Evolutionary conservation across 2,113 vertebrate species (phyloP), one percentile per base, ranked within the genome.

Genomic region (Dascyllus trimaculatus): DNA sequence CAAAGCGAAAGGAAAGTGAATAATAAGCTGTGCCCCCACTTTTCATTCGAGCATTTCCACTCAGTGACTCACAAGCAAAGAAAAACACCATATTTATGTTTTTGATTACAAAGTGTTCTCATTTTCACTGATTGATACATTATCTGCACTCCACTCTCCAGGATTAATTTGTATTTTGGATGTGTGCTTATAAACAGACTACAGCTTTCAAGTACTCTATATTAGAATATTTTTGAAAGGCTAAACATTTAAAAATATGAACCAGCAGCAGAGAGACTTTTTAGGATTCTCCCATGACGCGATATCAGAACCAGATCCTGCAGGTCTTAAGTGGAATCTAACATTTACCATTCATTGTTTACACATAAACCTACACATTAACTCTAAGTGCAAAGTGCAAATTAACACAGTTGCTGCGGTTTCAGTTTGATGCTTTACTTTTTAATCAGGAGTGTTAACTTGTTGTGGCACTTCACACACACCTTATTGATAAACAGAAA

Each of bases 1-100:
- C 40, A 35, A 11, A 66, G 58, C 53, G 5, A 71, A 61, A 62
- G 52, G 26, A 81, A 71, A 67, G 49, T 48, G 53, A 78, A 57
- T 70, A 81, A 85, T 59, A 64, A 75, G 32, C 2, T 2, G 11
- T 11, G 2, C 5, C 32, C 40, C 11, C 26, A 52, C 29, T 66
- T 67, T 54, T 45, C 52, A 40, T 15, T 43, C 19, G 10, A 78
- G 22, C 22, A 26, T 43, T 25, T 69, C 21, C 35, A 15, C 25
- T 1, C 66, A 38, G 32, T 59, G 61, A 80, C 54, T 58, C 56
- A 49, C 14, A 61, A 35, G 26, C 5, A 54, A 57, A 69, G 35
- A 40, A 63, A 65, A 21, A 21, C 4, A 59, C 49, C 26, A 56
- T n/a, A 59, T 51, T 61, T 67, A 15, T 7, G 2, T 40, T 51